Evolutionary conservation across 2,113 vertebrate genomes (phyloP).

Genomic region (Podiceps cristatus): DNA sequence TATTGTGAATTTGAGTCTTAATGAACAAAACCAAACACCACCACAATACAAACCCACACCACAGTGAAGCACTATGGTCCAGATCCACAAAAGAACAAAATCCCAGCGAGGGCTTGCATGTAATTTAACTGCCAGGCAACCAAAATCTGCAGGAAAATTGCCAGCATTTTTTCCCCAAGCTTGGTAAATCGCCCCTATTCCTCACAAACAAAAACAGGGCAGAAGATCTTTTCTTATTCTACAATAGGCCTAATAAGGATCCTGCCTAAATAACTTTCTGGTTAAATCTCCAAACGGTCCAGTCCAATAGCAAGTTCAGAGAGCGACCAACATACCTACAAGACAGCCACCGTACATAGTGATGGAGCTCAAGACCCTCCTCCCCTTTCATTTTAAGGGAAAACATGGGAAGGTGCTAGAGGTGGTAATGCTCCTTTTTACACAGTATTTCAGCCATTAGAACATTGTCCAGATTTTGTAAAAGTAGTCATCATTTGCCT

Average conservation of each 20-base stretch:
- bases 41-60: neutral
- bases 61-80: neutral
- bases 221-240: neutral
- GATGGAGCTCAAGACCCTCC: neutral
- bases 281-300: neutral
- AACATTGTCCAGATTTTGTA: neutral
- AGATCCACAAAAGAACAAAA: neutral
- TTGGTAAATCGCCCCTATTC: neutral
- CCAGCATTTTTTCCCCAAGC: neutral
- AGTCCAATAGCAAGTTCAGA: neutral
- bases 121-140: neutral
- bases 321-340: no score
- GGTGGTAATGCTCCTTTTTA: neutral
- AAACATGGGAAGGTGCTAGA: conserved; percentile 46
- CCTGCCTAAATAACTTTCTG: neutral
- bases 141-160: neutral
- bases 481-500: neutral
- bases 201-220: neutral
- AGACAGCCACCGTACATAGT: neutral
- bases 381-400: neutral
- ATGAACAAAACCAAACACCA: neutral
- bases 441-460: neutral
- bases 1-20: neutral
- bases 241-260: neutral
- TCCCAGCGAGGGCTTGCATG: neutral